Percentiles rank a stretch among this genome's conserved stretches.
Conservation (phyloP, 1,140 invertebrate species). For the Delia radicum region DNA sequence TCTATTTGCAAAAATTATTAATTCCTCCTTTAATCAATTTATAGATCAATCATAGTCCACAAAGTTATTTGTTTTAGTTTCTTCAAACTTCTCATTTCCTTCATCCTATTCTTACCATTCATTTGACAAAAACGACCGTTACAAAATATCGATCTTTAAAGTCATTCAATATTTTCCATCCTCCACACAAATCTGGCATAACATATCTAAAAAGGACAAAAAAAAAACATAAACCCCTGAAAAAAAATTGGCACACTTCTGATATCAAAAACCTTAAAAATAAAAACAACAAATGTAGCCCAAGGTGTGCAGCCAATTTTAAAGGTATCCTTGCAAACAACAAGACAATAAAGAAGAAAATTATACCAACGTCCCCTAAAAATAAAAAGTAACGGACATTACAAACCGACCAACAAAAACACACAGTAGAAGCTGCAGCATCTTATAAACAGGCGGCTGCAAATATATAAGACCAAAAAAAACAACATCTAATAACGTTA, state of each 20-base stretch:
- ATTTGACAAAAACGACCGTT: neutral
- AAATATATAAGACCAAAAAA: neutral
- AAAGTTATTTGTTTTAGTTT: too few relatives aligned
- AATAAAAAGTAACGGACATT: neutral
- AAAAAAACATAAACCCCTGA: neutral
- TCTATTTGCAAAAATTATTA: too few relatives aligned
- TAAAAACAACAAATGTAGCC: neutral
- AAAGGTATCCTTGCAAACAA: neutral
- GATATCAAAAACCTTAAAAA: neutral
- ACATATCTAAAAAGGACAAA: conserved; percentile 29
- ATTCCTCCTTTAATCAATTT: too few relatives aligned
- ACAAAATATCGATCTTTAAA: neutral
- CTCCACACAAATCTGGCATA: neutral
- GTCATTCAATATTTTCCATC: neutral
- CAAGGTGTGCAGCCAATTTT: neutral
- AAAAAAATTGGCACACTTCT: neutral
- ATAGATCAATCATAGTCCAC: too few relatives aligned
- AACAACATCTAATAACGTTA: neutral
- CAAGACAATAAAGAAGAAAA: neutral
- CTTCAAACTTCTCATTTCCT: too few relatives aligned
- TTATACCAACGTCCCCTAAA: neutral
- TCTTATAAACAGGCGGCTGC: neutral
- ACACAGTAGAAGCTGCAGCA: neutral
- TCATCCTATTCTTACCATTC: neutral
- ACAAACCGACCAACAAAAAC: neutral